Evolutionary conservation across 2,797 vertebrate species (phyloP), one percentile per base, ranked within the genome.

Genomic region (Yasuhikotakia modesta): DNA sequence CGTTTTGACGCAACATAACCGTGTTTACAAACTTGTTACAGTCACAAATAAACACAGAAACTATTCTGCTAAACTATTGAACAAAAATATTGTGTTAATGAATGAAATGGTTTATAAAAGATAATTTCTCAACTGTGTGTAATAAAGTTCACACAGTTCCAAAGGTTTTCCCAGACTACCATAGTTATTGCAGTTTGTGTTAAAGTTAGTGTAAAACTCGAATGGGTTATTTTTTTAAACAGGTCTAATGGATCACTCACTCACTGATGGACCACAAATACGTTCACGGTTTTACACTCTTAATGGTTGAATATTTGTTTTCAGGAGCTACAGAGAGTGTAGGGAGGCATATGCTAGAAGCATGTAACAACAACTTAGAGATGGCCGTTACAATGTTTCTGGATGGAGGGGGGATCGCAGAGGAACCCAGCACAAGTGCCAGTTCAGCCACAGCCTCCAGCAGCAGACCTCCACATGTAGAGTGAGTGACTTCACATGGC

Each of bases 361-460:
- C 98, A 17, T 99, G 98, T 89, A 96, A 94, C 93, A 98, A 97
- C 87, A 99, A 99, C 81, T 90, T 99, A 89, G 97, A 99, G 91
- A 99, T 99, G 98, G 98, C 98, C 13, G 97, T 99, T 75, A 99
- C 97, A 55, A 99, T 99, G 98, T 99, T 98, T 88, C 89, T 99
- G 87, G 98, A 99, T 48, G 96, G 98, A 75, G 97, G 96, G 7
- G 96, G 93, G 65, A 95, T 99, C 16, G 94, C 95, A 30, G 97
- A 99, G 86, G 97, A 99, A 85, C 98, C 98, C 79, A 98, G 98
- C 90, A 99, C 98, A 84, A 99, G 98, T 80, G 95, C 97, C 87
- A 96, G 96, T 19, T 95, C 94, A 4, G 94, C 94, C 68, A 85
- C 68, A 12, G 90, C 93, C 7, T 96, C 98, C 2, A 91, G 95